Conservation (phyloP, 2,113 vertebrate genomes). For the Stercorarius parasiticus region DNA sequence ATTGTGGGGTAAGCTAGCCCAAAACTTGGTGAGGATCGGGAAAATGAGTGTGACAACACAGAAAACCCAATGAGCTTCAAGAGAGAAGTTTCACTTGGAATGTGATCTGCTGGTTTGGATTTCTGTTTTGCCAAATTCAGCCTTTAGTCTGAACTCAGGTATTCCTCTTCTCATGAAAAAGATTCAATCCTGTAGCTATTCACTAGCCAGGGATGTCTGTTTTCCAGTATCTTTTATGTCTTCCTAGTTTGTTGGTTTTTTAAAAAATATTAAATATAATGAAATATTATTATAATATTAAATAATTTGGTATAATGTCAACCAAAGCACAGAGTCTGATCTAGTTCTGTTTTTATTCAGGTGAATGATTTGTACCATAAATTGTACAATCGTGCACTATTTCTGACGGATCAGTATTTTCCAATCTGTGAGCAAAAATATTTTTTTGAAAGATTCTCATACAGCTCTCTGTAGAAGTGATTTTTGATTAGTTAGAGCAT, state of each 20-base stretch:
- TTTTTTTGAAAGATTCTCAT: not conserved
- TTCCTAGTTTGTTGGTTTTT: not conserved
- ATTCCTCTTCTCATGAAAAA: not conserved
- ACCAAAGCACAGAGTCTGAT: not conserved
- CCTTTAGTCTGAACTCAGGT: not conserved
- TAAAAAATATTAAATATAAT: not conserved
- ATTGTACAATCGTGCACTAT: not conserved
- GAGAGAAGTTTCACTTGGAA: not conserved
- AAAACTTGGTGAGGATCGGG: not conserved
- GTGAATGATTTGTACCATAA: not conserved
- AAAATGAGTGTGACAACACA: not conserved
- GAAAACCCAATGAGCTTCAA: not conserved
- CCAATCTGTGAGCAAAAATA: not conserved
- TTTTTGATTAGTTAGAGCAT: not conserved
- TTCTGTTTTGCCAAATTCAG: not conserved
- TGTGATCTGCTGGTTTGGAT: not conserved
- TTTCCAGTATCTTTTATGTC: not conserved
- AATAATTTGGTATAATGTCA: not conserved
- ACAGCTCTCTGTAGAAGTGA: not conserved
- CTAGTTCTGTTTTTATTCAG: not conserved
- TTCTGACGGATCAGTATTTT: not conserved
- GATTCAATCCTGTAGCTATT: not conserved
- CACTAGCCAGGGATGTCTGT: not conserved
- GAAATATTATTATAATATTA: not conserved
- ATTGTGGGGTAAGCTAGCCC: not conserved